Evolutionary conservation across 2,888 invertebrate species (phyloP), one percentile per base, ranked within the genome.

Genomic region (Dermolepida albohirtum): DNA sequence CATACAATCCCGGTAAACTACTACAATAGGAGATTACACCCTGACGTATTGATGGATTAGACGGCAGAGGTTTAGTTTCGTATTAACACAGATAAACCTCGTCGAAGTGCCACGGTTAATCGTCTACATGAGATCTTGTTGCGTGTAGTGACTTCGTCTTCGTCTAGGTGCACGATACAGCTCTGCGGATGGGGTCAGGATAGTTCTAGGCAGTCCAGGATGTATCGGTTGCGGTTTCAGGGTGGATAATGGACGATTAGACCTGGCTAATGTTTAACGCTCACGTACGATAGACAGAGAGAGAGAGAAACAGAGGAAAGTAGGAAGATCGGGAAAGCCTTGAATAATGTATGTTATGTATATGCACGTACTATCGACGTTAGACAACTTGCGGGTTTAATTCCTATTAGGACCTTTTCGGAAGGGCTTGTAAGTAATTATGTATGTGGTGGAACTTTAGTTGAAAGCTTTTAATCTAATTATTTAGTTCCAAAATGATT

Each of bases 281-380:
- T 34, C 34, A 5, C 34, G 34, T 40, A 54, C 14, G 29, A 51
- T 39, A 34, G 1, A 22, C 4, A 22, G 22, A 22, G 22, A 54
- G 39, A 2, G 6, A 39, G 54, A 39, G 39, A 16, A 27, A 40
- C 1, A 40, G 1, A 16, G 54, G 39, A 2, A 12, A 8, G 34
- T 2, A 5, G 34, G 6, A 12, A 34, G 14, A 34, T 39, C n/a
- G 10, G 17, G 6, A 14, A 27, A 17, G 12, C 39, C 16, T 16
- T 54, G 54, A 54, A 54, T 54, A 54, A 57, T 57, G 57, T 57
- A 44, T 57, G 57, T 57, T 57, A 27, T 57, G 57, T 57, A 57
- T 43, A 22, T 22, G 57, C 29, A 44, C 27, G 57, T 57, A 14
- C 57, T 57, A 57, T 57, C 57, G 43, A 57, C 41, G 40, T 55